Evolutionary conservation across 35 echinoderm and acorn worm species (phyloP).

Genomic region (Anneissia japonica): DNA sequence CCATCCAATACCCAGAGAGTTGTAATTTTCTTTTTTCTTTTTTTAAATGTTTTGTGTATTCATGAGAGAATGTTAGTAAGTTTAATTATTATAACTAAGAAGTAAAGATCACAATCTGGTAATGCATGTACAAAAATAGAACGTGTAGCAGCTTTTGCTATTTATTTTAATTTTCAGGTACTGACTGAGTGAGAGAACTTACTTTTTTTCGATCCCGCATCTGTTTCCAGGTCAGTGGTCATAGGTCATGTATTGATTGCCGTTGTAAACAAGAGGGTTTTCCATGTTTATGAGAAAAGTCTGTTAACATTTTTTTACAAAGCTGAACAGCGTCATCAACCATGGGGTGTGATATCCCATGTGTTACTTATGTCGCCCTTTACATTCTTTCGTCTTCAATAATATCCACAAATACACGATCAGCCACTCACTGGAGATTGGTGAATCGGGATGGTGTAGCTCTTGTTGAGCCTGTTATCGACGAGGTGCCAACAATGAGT

Average conservation of each 20-base stretch:
- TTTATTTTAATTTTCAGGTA: too few species aligned
- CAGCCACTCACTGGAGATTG: slow-evolving; percentile 10
- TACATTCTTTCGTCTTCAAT: slow-evolving; percentile 62
- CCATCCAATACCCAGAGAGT: too few species aligned
- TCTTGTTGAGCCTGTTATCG: background rate
- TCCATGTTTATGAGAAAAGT: background rate
- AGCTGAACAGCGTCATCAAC: background rate
- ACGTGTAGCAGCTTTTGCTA: too few species aligned
- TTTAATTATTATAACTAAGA: too few species aligned
- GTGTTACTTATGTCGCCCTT: slow-evolving; percentile 62
- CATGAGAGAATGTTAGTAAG: too few species aligned
- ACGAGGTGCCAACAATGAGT: background rate
- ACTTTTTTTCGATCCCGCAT: too few species aligned
- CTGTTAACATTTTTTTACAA: background rate
- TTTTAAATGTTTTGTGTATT: too few species aligned
- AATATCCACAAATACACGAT: slow-evolving; percentile 49
- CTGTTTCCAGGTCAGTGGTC: background rate
- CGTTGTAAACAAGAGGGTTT: background rate
- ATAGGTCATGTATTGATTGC: background rate
- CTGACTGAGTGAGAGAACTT: too few species aligned
- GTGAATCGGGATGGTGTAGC: slow-evolving; percentile 6
- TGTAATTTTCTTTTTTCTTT: too few species aligned
- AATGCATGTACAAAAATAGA: too few species aligned
- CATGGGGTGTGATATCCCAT: slow-evolving; percentile 61
- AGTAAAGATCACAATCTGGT: too few species aligned